Evolutionary conservation across 64 coral and sea anemone species (phyloP).

Genomic region (Anthopleura sola): DNA sequence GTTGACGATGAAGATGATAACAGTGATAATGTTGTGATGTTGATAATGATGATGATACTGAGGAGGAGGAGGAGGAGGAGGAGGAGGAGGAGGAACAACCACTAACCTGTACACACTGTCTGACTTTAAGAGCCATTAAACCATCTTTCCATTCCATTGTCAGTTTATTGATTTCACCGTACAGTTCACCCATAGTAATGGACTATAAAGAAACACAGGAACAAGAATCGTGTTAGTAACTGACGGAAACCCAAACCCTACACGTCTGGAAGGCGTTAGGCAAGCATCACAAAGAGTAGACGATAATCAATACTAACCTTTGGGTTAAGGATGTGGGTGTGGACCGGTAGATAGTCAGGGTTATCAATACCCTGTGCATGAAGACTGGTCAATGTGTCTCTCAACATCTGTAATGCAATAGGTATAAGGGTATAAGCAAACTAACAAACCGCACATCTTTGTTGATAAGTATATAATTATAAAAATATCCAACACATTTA

Average conservation of each 20-base stretch:
- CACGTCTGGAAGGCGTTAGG: background rate
- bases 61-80: no score
- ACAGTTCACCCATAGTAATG: slow-evolving; percentile 94
- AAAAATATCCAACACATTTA: no score
- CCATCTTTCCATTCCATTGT: slow-evolving; percentile 98
- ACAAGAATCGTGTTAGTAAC: background rate
- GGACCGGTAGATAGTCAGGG: slow-evolving; percentile 84
- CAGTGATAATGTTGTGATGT: background rate
- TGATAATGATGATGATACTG: background rate
- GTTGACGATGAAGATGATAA: background rate
- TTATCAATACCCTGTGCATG: slow-evolving; percentile 68
- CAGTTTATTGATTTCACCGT: slow-evolving; percentile 95
- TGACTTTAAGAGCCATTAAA: slow-evolving; percentile 91
- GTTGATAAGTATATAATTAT: no score
- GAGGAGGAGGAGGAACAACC: no score
- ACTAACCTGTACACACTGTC: slow-evolving; percentile 93
- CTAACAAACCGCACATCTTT: no score
- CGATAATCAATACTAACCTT: slow-evolving; percentile 57
- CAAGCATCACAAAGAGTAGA: background rate
- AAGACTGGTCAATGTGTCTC: slow-evolving; percentile 70
- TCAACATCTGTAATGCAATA: slow-evolving; percentile 44
- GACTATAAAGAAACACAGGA: slow-evolving; percentile 30
- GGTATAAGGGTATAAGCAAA: background rate
- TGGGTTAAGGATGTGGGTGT: slow-evolving; percentile 84
- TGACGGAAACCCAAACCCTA: no score